A percentile compares a stretch with the other conserved stretches of the same genome.
These are phyloP conservation scores for Sylvilagus floridanus DNA, from an alignment of 2,797 vertebrate genomes.

Conservation along the genomic window DNA sequence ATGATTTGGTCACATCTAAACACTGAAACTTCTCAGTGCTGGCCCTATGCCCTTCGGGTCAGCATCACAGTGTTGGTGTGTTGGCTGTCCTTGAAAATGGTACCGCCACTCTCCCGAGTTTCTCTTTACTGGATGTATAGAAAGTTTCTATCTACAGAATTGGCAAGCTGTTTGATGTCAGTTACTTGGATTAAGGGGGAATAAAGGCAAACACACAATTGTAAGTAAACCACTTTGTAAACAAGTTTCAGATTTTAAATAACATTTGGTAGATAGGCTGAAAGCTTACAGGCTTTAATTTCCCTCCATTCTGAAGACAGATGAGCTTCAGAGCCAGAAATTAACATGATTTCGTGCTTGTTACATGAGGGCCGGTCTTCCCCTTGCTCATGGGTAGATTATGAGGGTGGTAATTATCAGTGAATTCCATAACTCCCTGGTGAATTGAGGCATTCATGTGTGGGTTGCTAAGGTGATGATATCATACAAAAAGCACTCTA, in stretches of 20 bases:
- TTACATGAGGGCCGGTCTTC: neutral
- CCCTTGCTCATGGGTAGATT: neutral
- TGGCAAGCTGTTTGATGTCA: slow-evolving; percentile 14
- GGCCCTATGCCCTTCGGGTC: neutral
- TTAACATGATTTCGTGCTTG: slow-evolving; percentile 17
- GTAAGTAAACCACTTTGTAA: neutral
- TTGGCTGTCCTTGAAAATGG: neutral
- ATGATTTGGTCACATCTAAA: slow-evolving; percentile 17
- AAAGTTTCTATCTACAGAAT: slow-evolving; percentile 14
- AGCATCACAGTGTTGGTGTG: slow-evolving; percentile 9
- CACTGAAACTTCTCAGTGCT: neutral
- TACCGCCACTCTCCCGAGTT: neutral
- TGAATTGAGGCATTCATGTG: slow-evolving; percentile 21
- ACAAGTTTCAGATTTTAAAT: slow-evolving; percentile 28
- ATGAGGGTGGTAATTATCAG: neutral
- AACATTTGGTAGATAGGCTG: slow-evolving; percentile 21
- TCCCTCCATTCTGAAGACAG: neutral
- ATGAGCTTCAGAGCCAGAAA: slow-evolving; percentile 27
- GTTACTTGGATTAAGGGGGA: neutral
- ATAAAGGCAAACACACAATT: neutral
- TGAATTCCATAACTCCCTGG: slow-evolving; percentile 50
- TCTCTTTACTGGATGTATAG: slow-evolving; percentile 16
- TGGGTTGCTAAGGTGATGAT: slow-evolving; percentile 41
- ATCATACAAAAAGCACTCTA: slow-evolving; percentile 33
- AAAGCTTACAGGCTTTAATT: slow-evolving; percentile 29